Percentiles rank a stretch among this genome's conserved stretches.
phyloP scores from a whole-genome alignment of 2,888 invertebrate species.

The Caradrina kadenii region DNA sequence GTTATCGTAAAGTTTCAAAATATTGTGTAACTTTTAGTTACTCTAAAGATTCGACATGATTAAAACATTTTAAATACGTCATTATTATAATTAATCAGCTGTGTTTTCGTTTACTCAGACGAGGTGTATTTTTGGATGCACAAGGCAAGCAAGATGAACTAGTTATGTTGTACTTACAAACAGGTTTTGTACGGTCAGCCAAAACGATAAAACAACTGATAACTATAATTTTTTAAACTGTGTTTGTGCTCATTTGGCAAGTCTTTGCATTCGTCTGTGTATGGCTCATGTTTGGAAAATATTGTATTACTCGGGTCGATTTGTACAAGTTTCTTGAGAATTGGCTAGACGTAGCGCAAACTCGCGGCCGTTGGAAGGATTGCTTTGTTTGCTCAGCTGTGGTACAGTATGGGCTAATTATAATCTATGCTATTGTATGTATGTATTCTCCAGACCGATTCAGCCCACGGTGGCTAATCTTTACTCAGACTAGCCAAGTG shows the following conservation, averaged over 20 bases:
- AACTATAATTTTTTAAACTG: neutral
- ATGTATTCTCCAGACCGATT: too few relatives aligned
- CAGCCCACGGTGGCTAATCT: too few relatives aligned
- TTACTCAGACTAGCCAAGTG: too few relatives aligned
- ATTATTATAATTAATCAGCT: conserved; percentile 24
- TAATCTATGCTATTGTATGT: too few relatives aligned
- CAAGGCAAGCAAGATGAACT: conserved; percentile 19
- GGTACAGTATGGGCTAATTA: too few relatives aligned
- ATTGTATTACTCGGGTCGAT: too few relatives aligned
- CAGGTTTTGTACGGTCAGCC: neutral
- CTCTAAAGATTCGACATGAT: neutral
- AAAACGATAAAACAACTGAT: neutral
- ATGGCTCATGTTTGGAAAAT: too few relatives aligned
- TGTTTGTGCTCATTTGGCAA: neutral
- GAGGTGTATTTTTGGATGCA: conserved; percentile 19
- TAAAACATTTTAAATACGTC: conserved; percentile 9
- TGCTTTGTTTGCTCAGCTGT: too few relatives aligned
- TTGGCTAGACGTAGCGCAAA: too few relatives aligned
- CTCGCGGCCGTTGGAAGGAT: too few relatives aligned
- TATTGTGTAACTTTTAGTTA: conserved; percentile 38
- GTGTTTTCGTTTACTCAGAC: conserved; percentile 10
- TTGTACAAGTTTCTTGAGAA: too few relatives aligned
- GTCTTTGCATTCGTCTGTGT: too few relatives aligned
- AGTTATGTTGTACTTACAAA: neutral
- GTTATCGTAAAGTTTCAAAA: conserved; percentile 33